phyloP scores from a whole-genome alignment of 2,888 invertebrate species.

The Synergus itoensis region DNA sequence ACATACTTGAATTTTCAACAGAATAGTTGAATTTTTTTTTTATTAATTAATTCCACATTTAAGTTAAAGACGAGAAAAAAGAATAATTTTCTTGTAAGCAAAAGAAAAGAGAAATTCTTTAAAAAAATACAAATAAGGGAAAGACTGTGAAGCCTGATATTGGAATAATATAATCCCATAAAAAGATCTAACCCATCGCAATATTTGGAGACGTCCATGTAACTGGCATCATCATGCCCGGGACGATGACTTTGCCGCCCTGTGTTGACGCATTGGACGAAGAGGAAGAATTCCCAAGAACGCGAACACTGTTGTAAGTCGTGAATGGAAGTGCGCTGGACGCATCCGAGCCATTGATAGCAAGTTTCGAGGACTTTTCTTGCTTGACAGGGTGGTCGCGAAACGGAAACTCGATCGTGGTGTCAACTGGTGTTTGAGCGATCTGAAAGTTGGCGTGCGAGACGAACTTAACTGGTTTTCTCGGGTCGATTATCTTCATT shows the following conservation, averaged over 20 bases:
- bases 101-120: too few relatives aligned
- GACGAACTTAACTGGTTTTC: conserved; percentile 71
- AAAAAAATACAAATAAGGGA: too few relatives aligned
- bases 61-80: too few relatives aligned
- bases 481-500: conserved; percentile 76
- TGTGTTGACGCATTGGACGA: conserved; percentile 10
- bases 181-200: conserved; percentile 69
- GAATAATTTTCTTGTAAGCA: too few relatives aligned
- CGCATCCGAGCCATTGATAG: conserved; percentile 62
- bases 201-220: conserved; percentile 70
- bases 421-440: conserved; percentile 72
- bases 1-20: too few relatives aligned
- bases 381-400: conserved; percentile 70
- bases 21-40: too few relatives aligned
- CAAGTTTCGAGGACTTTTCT: conserved; percentile 65
- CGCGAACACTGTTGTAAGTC: conserved; percentile 68
- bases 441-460: conserved; percentile 73
- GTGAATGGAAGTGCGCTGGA: conserved; percentile 63
- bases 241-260: conserved; percentile 53
- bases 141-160: too few relatives aligned
- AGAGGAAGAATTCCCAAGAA: conserved; percentile 23
- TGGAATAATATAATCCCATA: too few relatives aligned
- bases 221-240: conserved; percentile 70
- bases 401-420: conserved; percentile 71
- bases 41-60: too few relatives aligned